phyloP scores from a whole-genome alignment of 2,113 vertebrate genomes.

The Lampris megalopsis region DNA sequence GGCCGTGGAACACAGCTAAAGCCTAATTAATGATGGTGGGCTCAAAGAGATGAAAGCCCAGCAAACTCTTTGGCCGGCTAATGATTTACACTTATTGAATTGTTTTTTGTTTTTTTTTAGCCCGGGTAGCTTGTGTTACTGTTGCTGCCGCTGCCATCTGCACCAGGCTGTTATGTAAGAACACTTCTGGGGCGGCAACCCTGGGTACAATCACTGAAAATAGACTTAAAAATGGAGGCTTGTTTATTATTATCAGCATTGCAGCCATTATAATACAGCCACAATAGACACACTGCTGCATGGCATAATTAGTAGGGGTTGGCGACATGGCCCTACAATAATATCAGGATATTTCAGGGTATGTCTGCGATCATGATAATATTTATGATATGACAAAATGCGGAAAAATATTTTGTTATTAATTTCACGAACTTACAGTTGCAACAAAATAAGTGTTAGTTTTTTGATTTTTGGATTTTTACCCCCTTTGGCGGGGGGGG shows the following conservation, averaged over 20 bases:
- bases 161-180: slow-evolving; percentile 59
- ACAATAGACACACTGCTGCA: no score
- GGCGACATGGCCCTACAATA: no score
- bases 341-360: no score
- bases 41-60: slow-evolving; percentile 70
- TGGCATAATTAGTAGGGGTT: no score
- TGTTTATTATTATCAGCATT: slow-evolving; percentile 63
- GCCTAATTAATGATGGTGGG: slow-evolving; percentile 74
- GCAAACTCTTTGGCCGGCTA: slow-evolving; percentile 58
- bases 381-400: no score
- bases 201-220: slow-evolving; percentile 55
- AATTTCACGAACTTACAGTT: no score
- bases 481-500: no score
- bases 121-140: slow-evolving; percentile 48
- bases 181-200: slow-evolving; percentile 43
- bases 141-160: slow-evolving; percentile 37
- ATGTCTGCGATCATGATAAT: no score
- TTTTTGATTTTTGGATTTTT: no score
- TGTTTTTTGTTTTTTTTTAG: slow-evolving; percentile 63
- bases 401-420: no score
- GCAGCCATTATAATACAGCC: slow-evolving; percentile 23
- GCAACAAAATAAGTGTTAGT: no score
- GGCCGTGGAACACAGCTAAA: slow-evolving; percentile 57
- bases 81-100: slow-evolving; percentile 51
- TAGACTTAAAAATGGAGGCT: slow-evolving; percentile 53